Evolutionary conservation across 2,888 invertebrate species (phyloP), one percentile per base, ranked within the genome.

Genomic region (Xestia c-nigrum): DNA sequence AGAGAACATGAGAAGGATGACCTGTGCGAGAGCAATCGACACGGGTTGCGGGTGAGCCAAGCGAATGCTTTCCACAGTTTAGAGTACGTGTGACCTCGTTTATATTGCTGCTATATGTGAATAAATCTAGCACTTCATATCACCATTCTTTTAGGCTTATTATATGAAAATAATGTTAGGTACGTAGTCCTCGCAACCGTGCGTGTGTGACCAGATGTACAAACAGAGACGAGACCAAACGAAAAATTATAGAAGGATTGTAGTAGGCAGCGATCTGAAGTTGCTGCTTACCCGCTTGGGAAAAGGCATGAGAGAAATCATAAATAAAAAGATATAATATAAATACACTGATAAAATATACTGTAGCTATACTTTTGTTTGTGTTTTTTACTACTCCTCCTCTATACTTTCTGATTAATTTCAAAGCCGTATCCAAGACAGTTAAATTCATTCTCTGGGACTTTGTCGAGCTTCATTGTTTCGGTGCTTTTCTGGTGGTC

Each of bases 81-180:
- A 59, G 40, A 40, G 31, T 59, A 59, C 72, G 65, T 61, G 64
- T 52, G 79, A 69, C 64, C 68, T 57, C 50, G 21, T 78, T 72
- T 43, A 21, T 40, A 78, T 46, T 65, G 16, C 16, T 59, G 47
- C 24, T 69, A 4, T 65, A 47, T 78, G 55, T 38, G 14, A 43
- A 61, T 50, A 70, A 59, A 66, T 43, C 9, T 43, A 47, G 21
- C 14, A 59, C 12, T 57, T 52, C 7, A 19, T 31, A 55, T 5
- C 9, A 16, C 14, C 24, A 19, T 50, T 50, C 2, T 50, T 19
- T 50, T 7, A 0, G 14, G 21, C 14, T 16, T 57, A 57, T 6
- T 59, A 31, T 59, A 31, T 31, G 14, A 31, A 16, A 59, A 7
- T 1, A 31, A 31, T 14, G 31, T 31, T 31, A 16, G 10, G 16